Percentiles rank a stretch among this genome's conserved stretches.
These are phyloP conservation scores for Centropristis striata DNA, from an alignment of 2,113 vertebrate genomes.

Conservation along the genomic window DNA sequence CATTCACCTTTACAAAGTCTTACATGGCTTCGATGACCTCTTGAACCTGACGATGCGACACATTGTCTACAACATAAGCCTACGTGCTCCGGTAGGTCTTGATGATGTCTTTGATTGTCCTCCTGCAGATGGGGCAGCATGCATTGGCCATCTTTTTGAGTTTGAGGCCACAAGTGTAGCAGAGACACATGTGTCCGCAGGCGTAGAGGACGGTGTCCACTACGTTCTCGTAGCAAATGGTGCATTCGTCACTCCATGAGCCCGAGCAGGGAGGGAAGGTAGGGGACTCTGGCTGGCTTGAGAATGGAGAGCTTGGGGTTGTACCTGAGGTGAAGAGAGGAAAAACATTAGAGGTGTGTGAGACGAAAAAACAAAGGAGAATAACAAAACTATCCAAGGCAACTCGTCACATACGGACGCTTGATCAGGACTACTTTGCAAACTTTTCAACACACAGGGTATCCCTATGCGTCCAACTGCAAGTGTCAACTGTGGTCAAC, in stretches of 20 bases:
- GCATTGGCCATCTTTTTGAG: constrained; percentile 94
- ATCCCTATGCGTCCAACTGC: too few species aligned
- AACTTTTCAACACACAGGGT: too few species aligned
- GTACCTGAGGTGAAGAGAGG: constrained; percentile 81
- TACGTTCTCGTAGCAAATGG: constrained; percentile 93
- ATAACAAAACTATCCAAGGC: background rate
- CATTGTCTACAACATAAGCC: constrained; percentile 20
- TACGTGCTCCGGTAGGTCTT: constrained; percentile 94
- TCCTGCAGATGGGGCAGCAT: constrained; percentile 94
- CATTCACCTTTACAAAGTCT: constrained; percentile 42
- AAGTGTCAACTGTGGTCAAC: too few species aligned
- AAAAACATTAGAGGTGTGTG: background rate
- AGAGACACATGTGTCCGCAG: constrained; percentile 96
- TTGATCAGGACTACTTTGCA: too few species aligned
- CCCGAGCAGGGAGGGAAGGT: constrained; percentile 82
- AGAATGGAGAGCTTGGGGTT: constrained; percentile 87
- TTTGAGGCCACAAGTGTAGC: constrained; percentile 92
- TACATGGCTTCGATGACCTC: constrained; percentile 59
- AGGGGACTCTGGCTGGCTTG: constrained; percentile 89
- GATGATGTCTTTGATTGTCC: constrained; percentile 95
- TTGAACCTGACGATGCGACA: constrained; percentile 24
- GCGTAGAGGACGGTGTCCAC: constrained; percentile 96
- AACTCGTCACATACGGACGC: background rate
- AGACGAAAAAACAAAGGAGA: background rate
- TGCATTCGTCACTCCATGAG: constrained; percentile 92